Conservation (phyloP, 2,113 vertebrate genomes). For the Tauraco erythrolophus region DNA sequence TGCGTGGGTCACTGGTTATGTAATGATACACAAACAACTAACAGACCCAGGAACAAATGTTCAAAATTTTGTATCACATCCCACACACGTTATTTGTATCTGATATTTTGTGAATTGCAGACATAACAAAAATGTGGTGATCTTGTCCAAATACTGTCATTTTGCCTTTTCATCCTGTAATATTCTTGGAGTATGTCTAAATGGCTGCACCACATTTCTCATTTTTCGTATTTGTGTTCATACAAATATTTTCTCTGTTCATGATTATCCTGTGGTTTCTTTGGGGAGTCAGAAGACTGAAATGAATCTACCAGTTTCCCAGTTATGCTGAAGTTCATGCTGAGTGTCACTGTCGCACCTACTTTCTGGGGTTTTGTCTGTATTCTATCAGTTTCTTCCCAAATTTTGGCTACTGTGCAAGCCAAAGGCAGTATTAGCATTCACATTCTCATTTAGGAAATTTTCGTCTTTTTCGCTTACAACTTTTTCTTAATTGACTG, state of each 20-base stretch:
- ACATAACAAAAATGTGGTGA: conserved; percentile 36
- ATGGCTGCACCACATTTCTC: conserved; percentile 25
- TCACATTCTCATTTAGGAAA: neutral
- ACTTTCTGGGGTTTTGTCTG: neutral
- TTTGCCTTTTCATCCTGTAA: conserved; percentile 33
- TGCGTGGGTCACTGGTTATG: conserved; percentile 21
- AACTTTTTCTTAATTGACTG: neutral
- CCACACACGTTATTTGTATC: conserved; percentile 35
- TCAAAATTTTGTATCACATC: conserved; percentile 23
- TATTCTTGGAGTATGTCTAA: conserved; percentile 11
- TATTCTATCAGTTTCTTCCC: neutral
- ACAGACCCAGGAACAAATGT: conserved; percentile 38
- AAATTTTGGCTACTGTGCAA: neutral
- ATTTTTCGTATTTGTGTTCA: conserved; percentile 51
- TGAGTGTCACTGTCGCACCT: neutral
- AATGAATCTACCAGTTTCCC: conserved; percentile 7
- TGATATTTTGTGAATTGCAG: conserved; percentile 28
- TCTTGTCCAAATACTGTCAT: conserved; percentile 21
- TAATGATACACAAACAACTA: conserved; percentile 42
- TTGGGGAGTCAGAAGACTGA: conserved; percentile 35
- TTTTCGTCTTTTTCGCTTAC: neutral
- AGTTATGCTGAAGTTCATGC: neutral
- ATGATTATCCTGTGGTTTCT: conserved; percentile 53
- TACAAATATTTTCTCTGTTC: conserved; percentile 51
- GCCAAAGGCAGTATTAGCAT: neutral